Conservation (phyloP, 2,888 invertebrate species). For the Brachypalpus laphriformis region DNA sequence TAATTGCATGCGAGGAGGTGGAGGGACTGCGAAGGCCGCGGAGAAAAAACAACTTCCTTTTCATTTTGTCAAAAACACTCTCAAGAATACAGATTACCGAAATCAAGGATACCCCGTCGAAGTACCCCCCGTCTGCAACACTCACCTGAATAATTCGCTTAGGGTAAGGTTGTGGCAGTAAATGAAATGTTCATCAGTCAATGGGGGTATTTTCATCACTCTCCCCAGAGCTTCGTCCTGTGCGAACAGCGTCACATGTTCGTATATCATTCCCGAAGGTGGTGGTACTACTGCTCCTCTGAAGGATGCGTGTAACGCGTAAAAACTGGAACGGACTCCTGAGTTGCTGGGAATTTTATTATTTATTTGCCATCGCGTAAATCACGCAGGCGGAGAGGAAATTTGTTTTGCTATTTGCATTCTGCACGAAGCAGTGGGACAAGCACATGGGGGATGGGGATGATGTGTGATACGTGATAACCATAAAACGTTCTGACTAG, state of each 20-base stretch:
- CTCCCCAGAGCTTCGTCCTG: background rate
- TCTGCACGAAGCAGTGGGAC: conserved; percentile 22
- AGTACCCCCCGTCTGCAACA: background rate
- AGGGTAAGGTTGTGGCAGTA: conserved; percentile 37
- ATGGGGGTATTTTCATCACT: conserved; percentile 44
- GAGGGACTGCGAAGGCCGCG: background rate
- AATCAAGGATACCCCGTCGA: conserved; percentile 34
- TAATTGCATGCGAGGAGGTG: conserved; percentile 58
- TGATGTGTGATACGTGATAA: conserved; percentile 64
- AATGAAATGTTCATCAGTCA: conserved; percentile 69
- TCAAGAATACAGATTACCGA: conserved; percentile 61
- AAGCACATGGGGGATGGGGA: background rate
- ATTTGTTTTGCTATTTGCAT: conserved; percentile 72
- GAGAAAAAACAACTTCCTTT: conserved; percentile 23
- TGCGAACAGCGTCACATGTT: conserved; percentile 18
- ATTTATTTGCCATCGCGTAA: conserved; percentile 66
- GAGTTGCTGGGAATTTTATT: conserved; percentile 48
- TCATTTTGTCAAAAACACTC: conserved; percentile 68
- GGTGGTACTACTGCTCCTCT: background rate
- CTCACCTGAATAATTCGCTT: conserved; percentile 36
- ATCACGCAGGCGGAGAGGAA: conserved; percentile 56
- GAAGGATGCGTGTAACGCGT: conserved; percentile 22
- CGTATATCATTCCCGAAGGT: conserved; percentile 35
- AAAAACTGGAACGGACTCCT: conserved; percentile 29
- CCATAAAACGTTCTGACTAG: conserved; percentile 42